Conservation (phyloP, 2,888 invertebrate genomes). For the Terebella lapidaria region DNA sequence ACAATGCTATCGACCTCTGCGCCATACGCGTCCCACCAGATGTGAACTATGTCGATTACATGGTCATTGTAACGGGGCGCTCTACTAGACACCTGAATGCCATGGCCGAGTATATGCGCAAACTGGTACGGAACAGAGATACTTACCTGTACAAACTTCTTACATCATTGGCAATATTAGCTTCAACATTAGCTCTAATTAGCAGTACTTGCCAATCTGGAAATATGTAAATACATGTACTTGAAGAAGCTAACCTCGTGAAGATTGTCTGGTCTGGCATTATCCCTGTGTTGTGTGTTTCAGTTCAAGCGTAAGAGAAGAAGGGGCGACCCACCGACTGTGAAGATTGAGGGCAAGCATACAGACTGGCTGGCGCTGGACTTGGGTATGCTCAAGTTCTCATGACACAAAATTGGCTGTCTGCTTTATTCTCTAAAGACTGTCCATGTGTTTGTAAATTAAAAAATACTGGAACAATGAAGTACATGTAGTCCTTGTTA, state of each 20-base stretch:
- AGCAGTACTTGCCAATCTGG: too few relatives aligned
- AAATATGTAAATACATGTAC: too few relatives aligned
- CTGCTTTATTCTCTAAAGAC: too few relatives aligned
- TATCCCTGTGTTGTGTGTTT: not conserved
- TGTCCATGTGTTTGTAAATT: too few relatives aligned
- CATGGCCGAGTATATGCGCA: slow-evolving; percentile 28
- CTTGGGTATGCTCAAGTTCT: not conserved
- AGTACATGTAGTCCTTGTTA: too few relatives aligned
- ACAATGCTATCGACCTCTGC: slow-evolving; percentile 76
- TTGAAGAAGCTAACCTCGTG: too few relatives aligned
- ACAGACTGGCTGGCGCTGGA: not conserved
- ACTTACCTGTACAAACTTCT: not conserved
- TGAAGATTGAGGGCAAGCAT: not conserved
- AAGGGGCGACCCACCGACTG: not conserved
- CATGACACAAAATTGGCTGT: too few relatives aligned
- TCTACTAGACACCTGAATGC: slow-evolving; percentile 50
- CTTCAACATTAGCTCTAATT: not conserved
- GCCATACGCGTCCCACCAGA: slow-evolving; percentile 71
- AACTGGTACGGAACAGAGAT: not conserved
- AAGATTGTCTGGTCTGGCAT: too few relatives aligned
- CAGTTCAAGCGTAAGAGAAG: not conserved
- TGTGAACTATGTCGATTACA: slow-evolving; percentile 75
- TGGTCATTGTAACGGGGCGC: slow-evolving; percentile 68
- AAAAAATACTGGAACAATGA: too few relatives aligned
- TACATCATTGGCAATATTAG: not conserved